Percentiles rank a stretch among this genome's conserved stretches.
Conservation (phyloP, 1,140 invertebrate species). For the Ooceraea biroi region DNA sequence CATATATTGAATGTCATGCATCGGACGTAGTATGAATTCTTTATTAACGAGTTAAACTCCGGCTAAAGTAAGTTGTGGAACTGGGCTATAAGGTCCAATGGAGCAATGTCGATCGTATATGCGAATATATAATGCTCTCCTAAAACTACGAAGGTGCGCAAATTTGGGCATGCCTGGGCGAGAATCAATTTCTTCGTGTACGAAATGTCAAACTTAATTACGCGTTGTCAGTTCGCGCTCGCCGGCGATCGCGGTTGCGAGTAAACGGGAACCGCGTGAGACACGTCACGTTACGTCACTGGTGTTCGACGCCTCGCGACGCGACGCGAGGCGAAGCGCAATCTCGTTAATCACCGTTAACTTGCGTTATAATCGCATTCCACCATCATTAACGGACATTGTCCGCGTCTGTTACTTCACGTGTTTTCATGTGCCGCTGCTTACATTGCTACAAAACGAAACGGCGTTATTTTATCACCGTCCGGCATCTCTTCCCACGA, state of each 20-base stretch:
- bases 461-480: slow-evolving; percentile 34
- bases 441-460: slow-evolving; percentile 14
- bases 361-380: slow-evolving; percentile 17
- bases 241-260: slow-evolving; percentile 16
- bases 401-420: slow-evolving; percentile 23
- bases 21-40: too few relatives aligned
- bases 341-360: slow-evolving; percentile 40
- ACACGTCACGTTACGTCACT: slow-evolving; percentile 17
- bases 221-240: neutral
- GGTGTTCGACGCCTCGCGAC: neutral
- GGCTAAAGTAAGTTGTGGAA: too few relatives aligned
- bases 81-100: too few relatives aligned
- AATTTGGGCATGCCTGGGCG: neutral
- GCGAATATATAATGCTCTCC: too few relatives aligned
- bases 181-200: slow-evolving; percentile 2
- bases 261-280: slow-evolving; percentile 33
- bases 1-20: too few relatives aligned
- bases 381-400: slow-evolving; percentile 29
- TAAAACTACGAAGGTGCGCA: too few relatives aligned
- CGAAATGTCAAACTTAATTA: slow-evolving; percentile 49
- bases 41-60: too few relatives aligned
- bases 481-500: slow-evolving; percentile 53
- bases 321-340: slow-evolving; percentile 1
- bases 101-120: too few relatives aligned
- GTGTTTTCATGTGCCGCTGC: slow-evolving; percentile 21